phyloP scores from a whole-genome alignment of 2,888 invertebrate genomes.

The Leptopilina drosophilae region DNA sequence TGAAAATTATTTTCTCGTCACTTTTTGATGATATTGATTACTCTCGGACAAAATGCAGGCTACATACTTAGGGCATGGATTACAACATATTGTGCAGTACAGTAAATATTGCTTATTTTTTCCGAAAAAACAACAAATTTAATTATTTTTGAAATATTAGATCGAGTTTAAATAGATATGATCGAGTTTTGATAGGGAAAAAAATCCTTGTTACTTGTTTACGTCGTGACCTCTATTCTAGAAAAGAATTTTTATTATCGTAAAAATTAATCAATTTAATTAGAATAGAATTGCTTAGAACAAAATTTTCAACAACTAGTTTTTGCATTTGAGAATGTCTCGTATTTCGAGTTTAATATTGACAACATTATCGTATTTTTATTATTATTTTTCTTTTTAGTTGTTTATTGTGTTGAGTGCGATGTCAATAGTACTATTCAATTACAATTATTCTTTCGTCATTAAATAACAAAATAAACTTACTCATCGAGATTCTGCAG shows the following conservation, averaged over 20 bases:
- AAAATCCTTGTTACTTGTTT: slow-evolving; percentile 24
- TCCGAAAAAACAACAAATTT: neutral
- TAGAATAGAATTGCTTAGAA: too few species aligned
- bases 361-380: neutral
- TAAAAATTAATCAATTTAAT: too few species aligned
- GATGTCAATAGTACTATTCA: neutral
- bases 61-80: slow-evolving; percentile 4
- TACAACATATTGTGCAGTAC: slow-evolving; percentile 37
- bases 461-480: neutral
- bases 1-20: slow-evolving; percentile 9
- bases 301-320: too few species aligned
- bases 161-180: neutral
- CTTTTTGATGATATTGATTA: slow-evolving; percentile 38
- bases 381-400: slow-evolving; percentile 12
- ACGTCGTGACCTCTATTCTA: slow-evolving; percentile 31
- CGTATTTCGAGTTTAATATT: too few species aligned
- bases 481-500: slow-evolving; percentile 4
- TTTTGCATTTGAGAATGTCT: too few species aligned
- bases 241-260: slow-evolving; percentile 22
- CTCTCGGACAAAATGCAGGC: slow-evolving; percentile 18
- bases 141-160: neutral
- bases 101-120: slow-evolving; percentile 16
- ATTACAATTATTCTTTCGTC: slow-evolving; percentile 2
- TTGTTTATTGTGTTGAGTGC: neutral
- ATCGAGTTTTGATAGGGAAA: slow-evolving; percentile 6